These are phyloP conservation scores for Ganaspis sp. DNA, from an alignment of 1,140 invertebrate species.

Conservation along the genomic window DNA sequence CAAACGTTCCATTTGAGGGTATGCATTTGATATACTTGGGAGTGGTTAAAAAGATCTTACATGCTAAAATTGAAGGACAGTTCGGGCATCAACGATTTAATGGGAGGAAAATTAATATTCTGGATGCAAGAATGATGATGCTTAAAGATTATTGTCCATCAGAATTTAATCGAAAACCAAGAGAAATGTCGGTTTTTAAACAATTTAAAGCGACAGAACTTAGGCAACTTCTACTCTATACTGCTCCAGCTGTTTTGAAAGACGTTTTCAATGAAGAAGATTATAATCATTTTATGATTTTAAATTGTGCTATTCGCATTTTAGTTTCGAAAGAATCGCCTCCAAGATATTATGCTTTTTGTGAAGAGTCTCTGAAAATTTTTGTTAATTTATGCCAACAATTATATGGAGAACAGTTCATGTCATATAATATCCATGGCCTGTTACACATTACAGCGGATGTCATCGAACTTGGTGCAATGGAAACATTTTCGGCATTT, in stretches of 20 bases:
- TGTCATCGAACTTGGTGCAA: too few species aligned
- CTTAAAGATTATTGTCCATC: background rate
- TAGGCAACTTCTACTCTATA: background rate
- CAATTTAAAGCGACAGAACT: background rate
- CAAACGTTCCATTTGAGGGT: conserved; percentile 43
- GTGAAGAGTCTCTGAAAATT: background rate
- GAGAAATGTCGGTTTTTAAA: background rate
- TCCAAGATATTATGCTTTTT: background rate
- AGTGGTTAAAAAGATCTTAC: conserved; percentile 41
- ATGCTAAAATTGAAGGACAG: background rate
- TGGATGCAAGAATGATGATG: background rate
- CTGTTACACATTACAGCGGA: too few species aligned
- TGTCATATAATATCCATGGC: too few species aligned
- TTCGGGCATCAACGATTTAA: background rate
- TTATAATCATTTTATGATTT: background rate
- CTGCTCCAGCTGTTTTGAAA: background rate
- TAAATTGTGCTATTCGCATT: background rate
- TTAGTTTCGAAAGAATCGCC: background rate
- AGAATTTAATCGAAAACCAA: background rate
- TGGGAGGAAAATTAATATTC: background rate
- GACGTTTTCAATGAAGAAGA: background rate
- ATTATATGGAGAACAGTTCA: too few species aligned
- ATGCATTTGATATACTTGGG: conserved; percentile 53
- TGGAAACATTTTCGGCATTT: too few species aligned
- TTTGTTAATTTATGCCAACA: background rate